Conservation (phyloP, 2,113 vertebrate genomes). For the Eurystomus gularis region DNA sequence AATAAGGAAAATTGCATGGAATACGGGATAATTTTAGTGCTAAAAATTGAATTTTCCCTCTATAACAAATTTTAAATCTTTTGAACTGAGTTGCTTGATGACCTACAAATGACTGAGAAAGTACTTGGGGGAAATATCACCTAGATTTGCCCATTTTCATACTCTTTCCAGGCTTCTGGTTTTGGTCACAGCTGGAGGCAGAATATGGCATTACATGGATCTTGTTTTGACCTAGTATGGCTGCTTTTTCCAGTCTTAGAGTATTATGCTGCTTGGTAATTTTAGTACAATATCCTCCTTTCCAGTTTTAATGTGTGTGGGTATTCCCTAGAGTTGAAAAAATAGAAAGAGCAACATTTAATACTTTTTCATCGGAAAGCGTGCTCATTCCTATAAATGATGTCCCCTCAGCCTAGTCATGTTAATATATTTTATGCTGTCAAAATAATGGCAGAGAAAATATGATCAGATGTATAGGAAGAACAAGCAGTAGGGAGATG, state of each 20-base stretch:
- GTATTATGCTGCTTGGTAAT: neutral
- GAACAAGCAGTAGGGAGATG: neutral
- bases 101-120: neutral
- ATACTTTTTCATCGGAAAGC: neutral
- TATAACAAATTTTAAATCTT: neutral
- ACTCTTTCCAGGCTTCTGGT: neutral
- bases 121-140: neutral
- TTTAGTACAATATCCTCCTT: neutral
- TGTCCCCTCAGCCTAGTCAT: neutral
- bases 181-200: neutral
- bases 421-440: neutral
- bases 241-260: neutral
- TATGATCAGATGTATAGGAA: neutral
- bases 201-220: neutral
- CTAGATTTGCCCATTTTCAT: neutral
- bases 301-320: neutral
- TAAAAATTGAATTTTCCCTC: neutral
- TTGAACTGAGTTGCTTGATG: neutral
- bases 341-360: neutral
- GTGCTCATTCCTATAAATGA: neutral
- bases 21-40: neutral
- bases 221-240: neutral
- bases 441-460: neutral
- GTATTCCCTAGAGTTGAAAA: neutral
- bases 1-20: neutral